Evolutionary conservation across 2,888 invertebrate genomes (phyloP), one percentile per base, ranked within the genome.

Genomic region (Proisotoma minuta): DNA sequence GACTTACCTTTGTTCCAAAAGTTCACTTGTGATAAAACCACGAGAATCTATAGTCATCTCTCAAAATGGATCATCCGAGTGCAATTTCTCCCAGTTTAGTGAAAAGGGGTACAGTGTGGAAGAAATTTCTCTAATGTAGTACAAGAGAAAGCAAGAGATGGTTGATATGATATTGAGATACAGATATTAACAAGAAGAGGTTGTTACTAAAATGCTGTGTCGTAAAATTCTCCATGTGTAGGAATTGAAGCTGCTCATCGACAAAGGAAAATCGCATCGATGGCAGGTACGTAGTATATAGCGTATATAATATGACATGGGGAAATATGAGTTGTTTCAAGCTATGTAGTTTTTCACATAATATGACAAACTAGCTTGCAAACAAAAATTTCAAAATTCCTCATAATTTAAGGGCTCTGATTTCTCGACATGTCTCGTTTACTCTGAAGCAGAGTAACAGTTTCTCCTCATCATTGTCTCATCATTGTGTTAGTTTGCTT

Each of bases 261-360:
- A 68, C 83, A 83, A 52, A 91, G 87, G 61, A 86, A 87, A 74
- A 88, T 95, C 71, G 92, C 89, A 43, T 92, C 92, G 70, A 81
- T 94, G 75, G 89, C n/a, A n/a, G n/a, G n/a, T n/a, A n/a, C n/a
- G n/a, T n/a, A n/a, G n/a, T n/a, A n/a, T n/a, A n/a, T n/a, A n/a
- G n/a, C n/a, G n/a, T n/a, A n/a, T n/a, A n/a, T n/a, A n/a, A n/a
- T n/a, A n/a, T n/a, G n/a, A n/a, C n/a, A n/a, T n/a, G n/a, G n/a
- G n/a, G n/a, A n/a, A n/a, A n/a, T n/a, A n/a, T n/a, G n/a, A n/a
- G n/a, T n/a, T n/a, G n/a, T n/a, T n/a, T n/a, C n/a, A n/a, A n/a
- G n/a, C n/a, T n/a, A n/a, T n/a, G n/a, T n/a, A n/a, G n/a, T n/a
- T n/a, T n/a, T n/a, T n/a, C n/a, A n/a, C n/a, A n/a, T n/a, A n/a